phyloP scores from a whole-genome alignment of 2,113 vertebrate genomes.

The Nothocercus nigrocapillus region DNA sequence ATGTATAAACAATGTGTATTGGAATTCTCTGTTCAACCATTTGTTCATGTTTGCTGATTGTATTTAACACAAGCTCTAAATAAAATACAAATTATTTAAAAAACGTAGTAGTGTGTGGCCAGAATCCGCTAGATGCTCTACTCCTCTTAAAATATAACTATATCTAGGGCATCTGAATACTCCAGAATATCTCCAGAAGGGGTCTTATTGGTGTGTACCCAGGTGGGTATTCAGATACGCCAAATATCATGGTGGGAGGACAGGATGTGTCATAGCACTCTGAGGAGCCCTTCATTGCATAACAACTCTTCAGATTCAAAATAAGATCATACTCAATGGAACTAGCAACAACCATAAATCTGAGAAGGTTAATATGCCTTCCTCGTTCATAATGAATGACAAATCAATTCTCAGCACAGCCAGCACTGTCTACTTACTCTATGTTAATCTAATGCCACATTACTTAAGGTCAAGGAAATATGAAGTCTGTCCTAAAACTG shows the following conservation, averaged over 20 bases:
- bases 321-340: neutral
- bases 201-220: too few species aligned
- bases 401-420: neutral
- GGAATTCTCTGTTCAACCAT: neutral
- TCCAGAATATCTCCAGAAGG: too few species aligned
- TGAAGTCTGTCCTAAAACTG: neutral
- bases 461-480: slow-evolving; percentile 5
- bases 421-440: neutral
- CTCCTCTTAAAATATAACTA: neutral
- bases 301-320: neutral
- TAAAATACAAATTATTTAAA: neutral
- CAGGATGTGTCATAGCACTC: neutral
- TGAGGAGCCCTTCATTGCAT: neutral
- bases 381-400: neutral
- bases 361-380: neutral
- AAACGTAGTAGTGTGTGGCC: neutral
- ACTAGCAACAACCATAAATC: neutral
- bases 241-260: too few species aligned
- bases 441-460: neutral
- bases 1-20: neutral
- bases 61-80: neutral
- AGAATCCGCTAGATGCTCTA: neutral
- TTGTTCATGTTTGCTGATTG: neutral
- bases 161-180: neutral
- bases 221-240: too few species aligned